These are phyloP conservation scores for Beris morrisii DNA, from an alignment of 2,888 invertebrate genomes.

Conservation along the genomic window DNA sequence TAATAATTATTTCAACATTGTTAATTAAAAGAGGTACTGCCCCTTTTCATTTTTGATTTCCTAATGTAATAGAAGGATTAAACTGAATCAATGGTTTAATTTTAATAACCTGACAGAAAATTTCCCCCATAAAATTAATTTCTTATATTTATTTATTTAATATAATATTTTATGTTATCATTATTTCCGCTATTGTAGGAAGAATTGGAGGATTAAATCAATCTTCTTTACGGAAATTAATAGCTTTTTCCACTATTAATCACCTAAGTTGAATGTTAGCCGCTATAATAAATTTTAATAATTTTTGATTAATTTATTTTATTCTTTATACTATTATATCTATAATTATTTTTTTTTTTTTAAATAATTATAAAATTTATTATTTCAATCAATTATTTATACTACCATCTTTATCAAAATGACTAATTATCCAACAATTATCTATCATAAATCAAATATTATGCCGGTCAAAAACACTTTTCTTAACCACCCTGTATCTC, in stretches of 20 bases:
- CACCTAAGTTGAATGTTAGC: constrained; percentile 63
- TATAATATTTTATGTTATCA: constrained; percentile 57
- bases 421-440: constrained; percentile 61
- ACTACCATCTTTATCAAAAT: too few species aligned
- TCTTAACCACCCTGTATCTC: too few species aligned
- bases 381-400: constrained; percentile 44
- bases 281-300: constrained; percentile 57
- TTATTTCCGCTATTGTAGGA: constrained; percentile 58
- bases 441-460: constrained; percentile 56
- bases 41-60: too few species aligned
- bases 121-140: constrained; percentile 62
- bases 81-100: constrained; percentile 61
- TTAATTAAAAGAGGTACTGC: too few species aligned
- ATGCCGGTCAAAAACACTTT: too few species aligned
- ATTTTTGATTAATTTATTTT: constrained; percentile 58
- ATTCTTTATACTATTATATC: constrained; percentile 57
- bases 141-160: too few species aligned
- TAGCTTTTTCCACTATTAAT: constrained; percentile 67
- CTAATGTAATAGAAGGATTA: constrained; percentile 58
- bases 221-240: constrained; percentile 46
- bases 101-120: constrained; percentile 67
- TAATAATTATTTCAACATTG: too few species aligned
- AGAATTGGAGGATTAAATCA: constrained; percentile 60
- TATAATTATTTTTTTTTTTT: constrained; percentile 57
- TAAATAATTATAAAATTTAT: constrained; percentile 58